Percentiles rank a stretch among this genome's conserved stretches.
phyloP scores from a whole-genome alignment of 2,113 vertebrate genomes.

The Antigone vipio region DNA sequence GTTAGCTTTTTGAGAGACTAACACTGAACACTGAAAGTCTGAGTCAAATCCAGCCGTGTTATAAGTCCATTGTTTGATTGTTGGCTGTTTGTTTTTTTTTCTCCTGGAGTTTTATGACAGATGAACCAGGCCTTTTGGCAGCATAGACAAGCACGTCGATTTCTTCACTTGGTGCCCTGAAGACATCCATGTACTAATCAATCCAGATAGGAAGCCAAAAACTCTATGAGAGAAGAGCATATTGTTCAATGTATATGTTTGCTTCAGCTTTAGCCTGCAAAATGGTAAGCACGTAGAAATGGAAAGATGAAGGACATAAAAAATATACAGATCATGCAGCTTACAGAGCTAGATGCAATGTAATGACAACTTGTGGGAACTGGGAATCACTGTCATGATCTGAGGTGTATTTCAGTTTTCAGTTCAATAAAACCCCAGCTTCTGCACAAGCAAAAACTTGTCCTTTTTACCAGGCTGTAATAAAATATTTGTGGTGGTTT shows the following conservation, averaged over 20 bases:
- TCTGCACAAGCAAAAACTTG: neutral
- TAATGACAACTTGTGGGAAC: neutral
- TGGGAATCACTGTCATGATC: neutral
- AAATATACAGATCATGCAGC: neutral
- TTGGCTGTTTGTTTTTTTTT: neutral
- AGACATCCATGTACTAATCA: neutral
- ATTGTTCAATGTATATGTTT: neutral
- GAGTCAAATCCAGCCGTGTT: neutral
- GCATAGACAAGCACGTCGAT: neutral
- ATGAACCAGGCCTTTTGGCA: neutral
- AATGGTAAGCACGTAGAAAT: neutral
- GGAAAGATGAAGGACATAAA: neutral
- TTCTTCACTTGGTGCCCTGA: neutral
- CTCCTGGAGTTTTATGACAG: neutral
- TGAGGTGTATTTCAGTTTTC: neutral
- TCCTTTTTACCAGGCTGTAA: neutral
- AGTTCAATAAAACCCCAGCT: neutral
- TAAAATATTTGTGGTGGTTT: neutral
- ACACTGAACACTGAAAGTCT: neutral
- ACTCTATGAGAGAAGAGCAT: neutral
- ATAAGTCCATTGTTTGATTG: slow-evolving; percentile 1
- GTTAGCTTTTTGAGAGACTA: slow-evolving; percentile 46
- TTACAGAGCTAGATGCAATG: neutral
- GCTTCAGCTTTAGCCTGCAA: neutral
- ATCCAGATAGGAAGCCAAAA: neutral